Evolutionary conservation across 1,140 invertebrate species (phyloP).

Genomic region (Procambarus clarkii): DNA sequence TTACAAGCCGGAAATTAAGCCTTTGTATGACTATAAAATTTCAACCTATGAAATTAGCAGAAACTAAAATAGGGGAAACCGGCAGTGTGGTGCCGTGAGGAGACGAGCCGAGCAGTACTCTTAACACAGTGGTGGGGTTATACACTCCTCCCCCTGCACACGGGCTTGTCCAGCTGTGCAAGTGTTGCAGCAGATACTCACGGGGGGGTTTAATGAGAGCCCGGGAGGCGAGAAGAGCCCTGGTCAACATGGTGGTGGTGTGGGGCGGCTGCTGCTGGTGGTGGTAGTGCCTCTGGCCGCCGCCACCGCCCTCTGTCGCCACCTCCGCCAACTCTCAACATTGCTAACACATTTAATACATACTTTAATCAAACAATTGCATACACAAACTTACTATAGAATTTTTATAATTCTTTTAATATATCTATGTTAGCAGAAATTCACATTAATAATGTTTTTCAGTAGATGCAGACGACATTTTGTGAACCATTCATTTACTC

Average conservation of each 20-base stretch:
- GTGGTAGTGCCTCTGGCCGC: not conserved
- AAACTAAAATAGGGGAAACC: no score
- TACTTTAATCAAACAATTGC: no score
- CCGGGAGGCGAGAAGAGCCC: constrained; percentile 39
- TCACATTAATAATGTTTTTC: not conserved
- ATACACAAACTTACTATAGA: not conserved
- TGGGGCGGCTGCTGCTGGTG: not conserved
- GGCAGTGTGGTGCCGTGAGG: no score
- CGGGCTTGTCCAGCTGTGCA: no score
- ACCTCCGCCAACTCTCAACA: no score
- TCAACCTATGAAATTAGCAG: no score
- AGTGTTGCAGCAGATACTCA: constrained; percentile 1
- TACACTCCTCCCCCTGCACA: no score
- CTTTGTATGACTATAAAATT: no score
- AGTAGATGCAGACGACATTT: not conserved
- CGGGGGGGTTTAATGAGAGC: not conserved
- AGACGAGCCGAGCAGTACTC: no score
- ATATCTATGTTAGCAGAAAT: not conserved
- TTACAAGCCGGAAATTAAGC: no score
- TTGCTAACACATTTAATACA: no score
- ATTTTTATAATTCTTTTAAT: not conserved
- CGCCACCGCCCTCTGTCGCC: not conserved
- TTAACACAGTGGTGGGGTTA: no score
- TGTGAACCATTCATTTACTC: not conserved
- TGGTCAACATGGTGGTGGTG: constrained; percentile 13